Percentiles rank a stretch among this genome's conserved stretches.
These are phyloP conservation scores for Anastatus disparis DNA, from an alignment of 1,140 invertebrate species.

Conservation along the genomic window DNA sequence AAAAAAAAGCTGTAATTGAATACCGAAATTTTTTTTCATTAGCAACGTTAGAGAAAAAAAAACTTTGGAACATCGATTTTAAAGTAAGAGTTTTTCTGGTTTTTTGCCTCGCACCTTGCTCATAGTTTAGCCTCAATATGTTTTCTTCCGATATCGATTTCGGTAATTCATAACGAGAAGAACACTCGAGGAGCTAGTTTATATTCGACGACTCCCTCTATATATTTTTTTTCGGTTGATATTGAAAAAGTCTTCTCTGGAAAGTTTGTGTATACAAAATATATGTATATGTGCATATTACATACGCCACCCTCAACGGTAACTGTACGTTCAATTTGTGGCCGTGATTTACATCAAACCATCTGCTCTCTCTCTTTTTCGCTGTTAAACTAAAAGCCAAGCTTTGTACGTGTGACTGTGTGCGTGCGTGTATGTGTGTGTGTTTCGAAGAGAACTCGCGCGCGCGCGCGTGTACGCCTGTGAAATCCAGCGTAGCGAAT, in stretches of 20 bases:
- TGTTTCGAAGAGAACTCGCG: constrained; percentile 25
- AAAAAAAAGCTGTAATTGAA: no score
- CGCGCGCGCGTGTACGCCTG: no score
- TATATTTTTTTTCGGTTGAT: neutral
- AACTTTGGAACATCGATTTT: no score
- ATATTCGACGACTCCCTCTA: neutral
- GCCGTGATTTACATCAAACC: constrained; percentile 43
- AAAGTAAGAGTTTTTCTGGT: no score
- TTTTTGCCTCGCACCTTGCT: no score
- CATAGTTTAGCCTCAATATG: constrained; percentile 9
- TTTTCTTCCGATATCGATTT: constrained; percentile 33
- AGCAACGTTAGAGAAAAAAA: no score
- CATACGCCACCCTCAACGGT: neutral
- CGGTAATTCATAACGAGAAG: constrained; percentile 34
- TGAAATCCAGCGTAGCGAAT: constrained; percentile 46
- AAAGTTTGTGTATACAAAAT: neutral
- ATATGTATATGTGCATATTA: no score
- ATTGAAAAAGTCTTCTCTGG: constrained; percentile 37
- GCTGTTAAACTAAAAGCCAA: constrained; percentile 4
- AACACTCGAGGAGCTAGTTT: constrained; percentile 12
- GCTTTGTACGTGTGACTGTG: no score
- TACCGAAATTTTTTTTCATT: no score
- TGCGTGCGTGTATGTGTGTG: no score
- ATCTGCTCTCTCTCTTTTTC: no score
- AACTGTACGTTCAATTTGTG: constrained; percentile 40